Evolutionary conservation across 2,888 invertebrate species (phyloP).

Genomic region (Rugalucina vietnamica): DNA sequence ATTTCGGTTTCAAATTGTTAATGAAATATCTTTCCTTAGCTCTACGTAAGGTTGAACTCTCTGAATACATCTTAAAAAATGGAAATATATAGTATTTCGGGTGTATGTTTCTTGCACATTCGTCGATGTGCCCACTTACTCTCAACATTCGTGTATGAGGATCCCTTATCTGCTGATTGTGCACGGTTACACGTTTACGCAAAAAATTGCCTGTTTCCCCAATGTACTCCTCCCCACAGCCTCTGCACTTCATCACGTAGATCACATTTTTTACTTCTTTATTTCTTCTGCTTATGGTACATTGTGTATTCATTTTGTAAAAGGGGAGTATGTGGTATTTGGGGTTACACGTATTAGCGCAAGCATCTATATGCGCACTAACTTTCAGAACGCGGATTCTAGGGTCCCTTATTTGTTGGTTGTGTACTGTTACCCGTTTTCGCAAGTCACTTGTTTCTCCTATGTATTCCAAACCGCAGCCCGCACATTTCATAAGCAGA

Average conservation of each 20-base stretch:
- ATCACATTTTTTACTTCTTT: too few species aligned
- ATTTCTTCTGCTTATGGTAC: too few species aligned
- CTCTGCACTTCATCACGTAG: conserved; percentile 4
- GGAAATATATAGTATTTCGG: background rate
- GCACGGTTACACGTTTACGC: background rate
- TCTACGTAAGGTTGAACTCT: background rate
- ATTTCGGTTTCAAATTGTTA: background rate
- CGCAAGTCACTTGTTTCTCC: too few species aligned
- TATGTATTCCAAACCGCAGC: too few species aligned
- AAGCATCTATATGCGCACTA: too few species aligned
- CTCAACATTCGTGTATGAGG: background rate
- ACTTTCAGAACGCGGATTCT: too few species aligned
- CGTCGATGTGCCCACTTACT: background rate
- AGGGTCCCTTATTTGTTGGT: too few species aligned
- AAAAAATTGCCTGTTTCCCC: background rate
- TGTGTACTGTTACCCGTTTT: too few species aligned
- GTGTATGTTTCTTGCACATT: background rate
- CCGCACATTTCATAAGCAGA: too few species aligned
- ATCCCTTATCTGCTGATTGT: background rate
- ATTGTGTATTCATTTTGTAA: too few species aligned
- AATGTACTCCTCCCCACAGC: background rate
- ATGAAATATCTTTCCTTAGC: background rate
- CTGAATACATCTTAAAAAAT: background rate
- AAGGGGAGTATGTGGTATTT: too few species aligned
- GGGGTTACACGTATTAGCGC: too few species aligned